A percentile compares a stretch with the other conserved stretches of the same genome.
These are phyloP conservation scores for Luperina nickerlii DNA, from an alignment of 2,888 invertebrate genomes.

Conservation along the genomic window DNA sequence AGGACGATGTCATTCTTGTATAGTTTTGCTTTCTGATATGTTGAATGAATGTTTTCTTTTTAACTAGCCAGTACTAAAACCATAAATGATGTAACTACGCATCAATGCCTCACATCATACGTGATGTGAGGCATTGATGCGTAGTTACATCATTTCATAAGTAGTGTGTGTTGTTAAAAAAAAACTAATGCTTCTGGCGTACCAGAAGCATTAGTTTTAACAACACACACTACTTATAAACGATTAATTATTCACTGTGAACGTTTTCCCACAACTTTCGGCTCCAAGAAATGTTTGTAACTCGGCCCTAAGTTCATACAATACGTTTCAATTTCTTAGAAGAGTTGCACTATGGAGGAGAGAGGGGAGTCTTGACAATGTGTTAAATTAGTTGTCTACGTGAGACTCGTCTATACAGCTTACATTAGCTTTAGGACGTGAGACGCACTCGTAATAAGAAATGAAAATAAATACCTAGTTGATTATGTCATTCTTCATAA, in stretches of 20 bases:
- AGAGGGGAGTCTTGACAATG: conserved; percentile 76
- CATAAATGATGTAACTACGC: conserved; percentile 23
- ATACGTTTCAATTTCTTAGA: conserved; percentile 77
- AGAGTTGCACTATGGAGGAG: conserved; percentile 66
- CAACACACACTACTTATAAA: conserved; percentile 44
- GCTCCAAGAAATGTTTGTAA: conserved; percentile 47
- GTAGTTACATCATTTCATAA: too few species aligned
- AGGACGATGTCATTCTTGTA: too few species aligned
- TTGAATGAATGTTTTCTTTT: neutral
- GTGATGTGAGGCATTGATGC: too few species aligned
- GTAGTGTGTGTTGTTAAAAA: too few species aligned
- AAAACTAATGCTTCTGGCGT: too few species aligned
- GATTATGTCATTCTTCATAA: conserved; percentile 44
- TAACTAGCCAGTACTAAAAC: conserved; percentile 3
- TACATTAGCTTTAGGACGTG: conserved; percentile 70
- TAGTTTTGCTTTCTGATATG: neutral
- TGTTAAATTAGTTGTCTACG: conserved; percentile 83
- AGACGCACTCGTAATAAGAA: conserved; percentile 63
- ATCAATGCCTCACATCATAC: conserved; percentile 36
- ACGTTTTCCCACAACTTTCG: conserved; percentile 47
- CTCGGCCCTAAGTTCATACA: conserved; percentile 48
- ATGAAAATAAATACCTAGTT: conserved; percentile 61
- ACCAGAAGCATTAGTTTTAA: conserved; percentile 50
- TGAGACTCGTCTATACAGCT: conserved; percentile 79
- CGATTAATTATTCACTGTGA: conserved; percentile 53